These are phyloP conservation scores for Austrolebias charrua DNA, from an alignment of 2,797 vertebrate species.

Conservation along the genomic window DNA sequence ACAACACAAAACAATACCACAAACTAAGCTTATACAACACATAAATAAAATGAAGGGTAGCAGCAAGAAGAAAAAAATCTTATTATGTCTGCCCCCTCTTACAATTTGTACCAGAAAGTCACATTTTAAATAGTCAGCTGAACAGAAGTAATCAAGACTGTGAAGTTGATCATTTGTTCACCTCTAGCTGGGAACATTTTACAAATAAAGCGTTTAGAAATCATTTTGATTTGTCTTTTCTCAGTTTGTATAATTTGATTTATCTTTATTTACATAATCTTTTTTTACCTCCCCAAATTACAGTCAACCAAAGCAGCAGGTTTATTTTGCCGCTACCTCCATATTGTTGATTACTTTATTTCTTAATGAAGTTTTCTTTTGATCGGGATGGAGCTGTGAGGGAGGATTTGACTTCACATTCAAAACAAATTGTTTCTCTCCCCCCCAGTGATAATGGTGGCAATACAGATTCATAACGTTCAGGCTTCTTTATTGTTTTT, in stretches of 20 bases:
- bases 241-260: not conserved
- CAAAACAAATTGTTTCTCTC: constrained; percentile 1
- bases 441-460: constrained; percentile 6
- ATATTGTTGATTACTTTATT: not conserved
- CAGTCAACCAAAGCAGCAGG: not conserved
- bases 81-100: no score
- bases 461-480: constrained; percentile 6
- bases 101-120: no score
- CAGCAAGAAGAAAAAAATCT: no score
- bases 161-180: no score
- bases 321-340: not conserved
- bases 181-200: no score
- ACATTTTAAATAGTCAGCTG: no score
- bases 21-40: no score
- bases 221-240: no score
- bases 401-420: not conserved
- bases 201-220: no score
- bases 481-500: constrained; percentile 14
- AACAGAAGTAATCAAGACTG: no score
- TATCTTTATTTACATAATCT: not conserved
- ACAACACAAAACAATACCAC: no score
- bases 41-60: no score
- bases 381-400: not conserved
- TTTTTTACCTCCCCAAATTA: not conserved
- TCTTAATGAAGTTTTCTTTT: not conserved